Evolutionary conservation across 1,140 invertebrate genomes (phyloP), one percentile per base, ranked within the genome.

Genomic region (Formica exsecta): DNA sequence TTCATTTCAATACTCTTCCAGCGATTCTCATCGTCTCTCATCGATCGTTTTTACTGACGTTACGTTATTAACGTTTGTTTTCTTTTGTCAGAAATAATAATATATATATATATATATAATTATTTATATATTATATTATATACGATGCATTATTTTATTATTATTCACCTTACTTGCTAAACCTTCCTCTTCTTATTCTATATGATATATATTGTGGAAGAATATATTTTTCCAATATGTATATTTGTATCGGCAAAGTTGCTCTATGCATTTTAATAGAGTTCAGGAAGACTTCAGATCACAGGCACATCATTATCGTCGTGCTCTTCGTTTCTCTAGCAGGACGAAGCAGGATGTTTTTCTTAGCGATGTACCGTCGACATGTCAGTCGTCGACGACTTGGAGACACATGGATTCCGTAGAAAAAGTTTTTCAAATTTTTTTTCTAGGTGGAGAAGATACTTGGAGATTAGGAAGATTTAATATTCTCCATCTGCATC

Each of bases 201-300:
- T 57, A 75, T 48, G 19, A 70, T 51, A 51, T 79, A 70, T 51
- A 51, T 79, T 8, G 44, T 91, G 74, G 73, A 89, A 68, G 85
- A 89, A 87, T 91, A 75, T 87, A 77, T 88, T 75, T 59, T 44
- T 44, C 70, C 74, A 65, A 87, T 90, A 83, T 62, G 29, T 76
- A 76, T 85, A 71, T 85, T 87, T 62, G 44, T 68, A 76, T 83
- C 48, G 73, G 32, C 25, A 19, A 77, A 25, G 5, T 87, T 62
- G 54, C 44, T 79, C 65, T 77, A 88, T 62, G n/a, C 61, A 90
- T 19, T 57, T 61, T 86, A 86, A 65, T 44, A 6, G 25, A 66
- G 32, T 64, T 91, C 89, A 87, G 92, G 92, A 93, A 93, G 92
- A 93, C 92, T 85, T 91, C 85, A 62, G 79, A 93, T 93, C 83